These are phyloP conservation scores for Prinia subflava DNA, from an alignment of 2,113 vertebrate genomes.

Conservation along the genomic window DNA sequence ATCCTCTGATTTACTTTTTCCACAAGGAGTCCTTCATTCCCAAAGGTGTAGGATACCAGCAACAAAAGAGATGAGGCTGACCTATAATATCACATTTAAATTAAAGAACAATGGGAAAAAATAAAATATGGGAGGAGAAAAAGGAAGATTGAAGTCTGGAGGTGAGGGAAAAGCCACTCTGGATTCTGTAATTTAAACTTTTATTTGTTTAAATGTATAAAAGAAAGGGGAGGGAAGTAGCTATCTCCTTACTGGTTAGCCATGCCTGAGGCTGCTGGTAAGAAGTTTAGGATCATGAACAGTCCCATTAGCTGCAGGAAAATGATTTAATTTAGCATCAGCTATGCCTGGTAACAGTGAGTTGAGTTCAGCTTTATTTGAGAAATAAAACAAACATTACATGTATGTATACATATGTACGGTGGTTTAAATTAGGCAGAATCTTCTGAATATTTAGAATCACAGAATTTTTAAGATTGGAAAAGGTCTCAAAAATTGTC, in stretches of 20 bases:
- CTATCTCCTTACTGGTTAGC: background rate
- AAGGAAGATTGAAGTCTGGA: background rate
- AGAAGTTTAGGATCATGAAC: background rate
- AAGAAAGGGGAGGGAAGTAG: background rate
- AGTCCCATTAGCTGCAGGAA: background rate
- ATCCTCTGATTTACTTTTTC: background rate
- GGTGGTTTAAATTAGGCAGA: background rate
- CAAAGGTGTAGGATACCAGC: background rate
- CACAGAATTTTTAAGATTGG: background rate
- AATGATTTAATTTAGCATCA: background rate
- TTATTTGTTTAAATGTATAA: background rate
- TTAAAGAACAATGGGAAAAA: background rate
- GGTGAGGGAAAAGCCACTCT: background rate
- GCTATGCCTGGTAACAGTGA: background rate
- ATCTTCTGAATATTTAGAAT: background rate
- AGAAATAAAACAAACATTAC: background rate
- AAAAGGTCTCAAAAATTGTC: background rate
- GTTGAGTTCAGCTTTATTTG: background rate
- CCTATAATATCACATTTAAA: background rate
- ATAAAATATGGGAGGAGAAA: accelerated
- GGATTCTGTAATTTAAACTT: background rate
- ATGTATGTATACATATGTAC: accelerated
- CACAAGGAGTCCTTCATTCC: background rate
- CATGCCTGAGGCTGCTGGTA: background rate
- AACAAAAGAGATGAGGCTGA: background rate